Conservation (phyloP, 2,113 vertebrate species). For the Forbesichthys papilliferus region DNA sequence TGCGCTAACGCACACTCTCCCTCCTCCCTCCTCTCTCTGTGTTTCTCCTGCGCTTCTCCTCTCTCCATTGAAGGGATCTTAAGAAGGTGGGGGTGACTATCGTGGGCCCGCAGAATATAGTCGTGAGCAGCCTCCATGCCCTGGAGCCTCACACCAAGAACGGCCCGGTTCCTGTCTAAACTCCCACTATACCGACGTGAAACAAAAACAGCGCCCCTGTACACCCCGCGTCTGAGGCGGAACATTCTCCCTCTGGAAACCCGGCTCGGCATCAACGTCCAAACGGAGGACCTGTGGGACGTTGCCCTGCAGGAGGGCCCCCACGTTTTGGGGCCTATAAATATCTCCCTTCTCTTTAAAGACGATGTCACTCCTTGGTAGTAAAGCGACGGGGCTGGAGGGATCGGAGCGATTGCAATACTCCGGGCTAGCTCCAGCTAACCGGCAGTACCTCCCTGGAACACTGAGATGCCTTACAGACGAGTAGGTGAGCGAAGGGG, state of each 20-base stretch:
- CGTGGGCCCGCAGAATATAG: conserved; percentile 93
- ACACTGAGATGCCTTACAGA: conserved; percentile 74
- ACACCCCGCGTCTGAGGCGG: conserved; percentile 32
- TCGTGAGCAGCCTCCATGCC: conserved; percentile 93
- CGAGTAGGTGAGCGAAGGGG: conserved; percentile 27
- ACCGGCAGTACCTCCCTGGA: conserved; percentile 43
- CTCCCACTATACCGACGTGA: conserved; percentile 34
- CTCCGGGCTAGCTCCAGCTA: conserved; percentile 25
- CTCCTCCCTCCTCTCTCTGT: conserved; percentile 3
- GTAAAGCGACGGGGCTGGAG: conserved; percentile 4
- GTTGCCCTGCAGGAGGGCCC: conserved; percentile 31
- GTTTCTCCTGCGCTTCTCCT: conserved; percentile 5
- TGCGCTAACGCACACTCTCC: conserved; percentile 36
- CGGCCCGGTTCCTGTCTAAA: conserved; percentile 91
- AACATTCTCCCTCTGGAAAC: conserved; percentile 53
- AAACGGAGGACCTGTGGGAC: conserved; percentile 24
- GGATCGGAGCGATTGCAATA: conserved; percentile 13
- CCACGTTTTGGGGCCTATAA: conserved; percentile 10
- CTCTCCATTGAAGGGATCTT: conserved; percentile 77
- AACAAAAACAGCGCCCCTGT: conserved; percentile 19
- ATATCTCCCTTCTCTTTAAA: conserved; percentile 7
- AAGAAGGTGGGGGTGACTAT: conserved; percentile 94
- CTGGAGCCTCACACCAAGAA: conserved; percentile 94
- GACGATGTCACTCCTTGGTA: conserved; percentile 32
- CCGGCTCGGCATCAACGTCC: conserved; percentile 50